phyloP scores from a whole-genome alignment of 2,113 vertebrate genomes.

The Ochotona princeps region DNA sequence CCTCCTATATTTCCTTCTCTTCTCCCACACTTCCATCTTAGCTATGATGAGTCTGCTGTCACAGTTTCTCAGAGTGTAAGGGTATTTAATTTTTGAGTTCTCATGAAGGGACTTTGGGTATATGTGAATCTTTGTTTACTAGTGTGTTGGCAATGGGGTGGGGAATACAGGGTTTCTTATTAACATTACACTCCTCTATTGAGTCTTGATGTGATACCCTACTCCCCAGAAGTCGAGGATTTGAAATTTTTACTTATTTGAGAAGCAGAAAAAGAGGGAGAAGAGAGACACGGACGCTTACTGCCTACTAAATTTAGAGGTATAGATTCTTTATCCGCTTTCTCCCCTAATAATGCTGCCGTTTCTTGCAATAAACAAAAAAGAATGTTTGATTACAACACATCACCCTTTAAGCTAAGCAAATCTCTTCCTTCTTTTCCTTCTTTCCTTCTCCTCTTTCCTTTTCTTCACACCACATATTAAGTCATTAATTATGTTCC shows the following conservation, averaged over 20 bases:
- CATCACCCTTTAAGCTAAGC: not conserved
- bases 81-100: not conserved
- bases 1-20: not conserved
- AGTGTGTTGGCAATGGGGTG: not conserved
- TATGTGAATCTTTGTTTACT: not conserved
- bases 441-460: not conserved
- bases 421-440: not conserved
- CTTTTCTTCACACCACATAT: not conserved
- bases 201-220: not conserved
- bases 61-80: not conserved
- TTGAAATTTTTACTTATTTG: not conserved
- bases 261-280: too few relatives aligned
- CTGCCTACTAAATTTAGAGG: not conserved
- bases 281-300: too few relatives aligned
- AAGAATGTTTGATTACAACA: not conserved
- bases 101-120: not conserved
- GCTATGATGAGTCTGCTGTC: not conserved
- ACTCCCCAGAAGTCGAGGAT: not conserved
- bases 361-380: constrained; percentile 4
- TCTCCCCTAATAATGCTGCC: not conserved
- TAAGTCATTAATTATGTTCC: not conserved
- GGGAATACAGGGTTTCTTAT: not conserved
- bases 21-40: not conserved
- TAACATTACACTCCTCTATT: not conserved
- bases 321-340: not conserved